These are phyloP conservation scores for Tupaia chinensis DNA, from an alignment of 2,113 vertebrate species.

Conservation along the genomic window DNA sequence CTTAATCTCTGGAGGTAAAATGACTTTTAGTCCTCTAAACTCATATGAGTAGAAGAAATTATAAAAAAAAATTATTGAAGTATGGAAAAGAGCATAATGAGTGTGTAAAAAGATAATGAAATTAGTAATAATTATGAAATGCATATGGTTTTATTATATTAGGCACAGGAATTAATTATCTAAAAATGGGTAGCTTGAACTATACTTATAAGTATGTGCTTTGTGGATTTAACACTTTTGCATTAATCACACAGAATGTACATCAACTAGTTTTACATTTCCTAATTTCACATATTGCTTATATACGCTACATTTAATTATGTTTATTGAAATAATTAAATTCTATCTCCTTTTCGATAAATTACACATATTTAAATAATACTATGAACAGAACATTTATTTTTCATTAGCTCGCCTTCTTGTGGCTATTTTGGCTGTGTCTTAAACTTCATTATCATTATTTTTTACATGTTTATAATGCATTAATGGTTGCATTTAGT, in stretches of 20 bases:
- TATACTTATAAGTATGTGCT: not conserved
- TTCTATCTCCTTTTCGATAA: not conserved
- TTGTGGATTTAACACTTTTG: constrained; percentile 31
- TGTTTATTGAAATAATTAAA: constrained; percentile 34
- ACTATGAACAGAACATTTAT: not conserved
- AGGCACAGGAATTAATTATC: not conserved
- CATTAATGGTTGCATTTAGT: constrained; percentile 18
- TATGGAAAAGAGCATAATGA: not conserved
- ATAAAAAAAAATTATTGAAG: constrained; percentile 2
- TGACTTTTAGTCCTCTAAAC: not conserved
- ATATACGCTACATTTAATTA: not conserved
- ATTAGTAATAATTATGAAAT: constrained; percentile 44
- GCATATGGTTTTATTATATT: not conserved
- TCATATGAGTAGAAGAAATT: not conserved
- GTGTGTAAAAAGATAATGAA: constrained; percentile 25
- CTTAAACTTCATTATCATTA: constrained; percentile 2
- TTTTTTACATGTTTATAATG: not conserved
- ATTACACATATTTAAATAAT: not conserved
- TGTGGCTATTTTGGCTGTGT: not conserved
- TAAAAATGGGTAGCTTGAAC: not conserved
- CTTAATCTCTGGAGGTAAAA: not conserved
- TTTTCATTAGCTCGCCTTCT: constrained; percentile 22
- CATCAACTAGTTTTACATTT: not conserved
- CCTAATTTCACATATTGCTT: not conserved
- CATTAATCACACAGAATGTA: not conserved